Evolutionary conservation across 2,113 vertebrate genomes (phyloP).

Genomic region (Paraplagusia blochii): DNA sequence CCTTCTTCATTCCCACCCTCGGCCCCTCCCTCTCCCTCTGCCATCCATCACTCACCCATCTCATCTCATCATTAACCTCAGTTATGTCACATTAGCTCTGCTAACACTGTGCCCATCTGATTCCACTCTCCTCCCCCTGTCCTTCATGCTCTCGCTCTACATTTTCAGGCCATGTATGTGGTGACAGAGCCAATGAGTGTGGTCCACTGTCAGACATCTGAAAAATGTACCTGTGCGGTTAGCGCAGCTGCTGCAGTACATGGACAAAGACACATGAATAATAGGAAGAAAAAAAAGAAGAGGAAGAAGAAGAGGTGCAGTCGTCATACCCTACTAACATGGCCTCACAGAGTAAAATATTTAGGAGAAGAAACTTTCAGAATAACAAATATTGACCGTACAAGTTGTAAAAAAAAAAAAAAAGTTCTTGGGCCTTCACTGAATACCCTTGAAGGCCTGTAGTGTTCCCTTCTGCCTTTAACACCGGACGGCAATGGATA

Average conservation of each 20-base stretch:
- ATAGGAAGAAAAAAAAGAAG: too few species aligned
- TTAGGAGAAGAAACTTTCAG: too few species aligned
- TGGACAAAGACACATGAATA: too few species aligned
- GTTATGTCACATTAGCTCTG: constrained; percentile 4
- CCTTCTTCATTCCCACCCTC: background rate
- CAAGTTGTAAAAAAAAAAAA: too few species aligned
- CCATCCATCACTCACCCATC: constrained; percentile 23
- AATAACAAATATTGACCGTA: too few species aligned
- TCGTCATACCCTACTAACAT: too few species aligned
- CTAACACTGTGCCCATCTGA: constrained; percentile 28
- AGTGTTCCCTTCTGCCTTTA: too few species aligned
- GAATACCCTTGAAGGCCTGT: too few species aligned
- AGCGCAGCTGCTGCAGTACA: constrained; percentile 34
- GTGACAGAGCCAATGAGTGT: constrained; percentile 66
- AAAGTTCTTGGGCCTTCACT: too few species aligned
- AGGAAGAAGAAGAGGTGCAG: background rate
- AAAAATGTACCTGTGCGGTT: constrained; percentile 68
- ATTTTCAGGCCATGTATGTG: constrained; percentile 51
- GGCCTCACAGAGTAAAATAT: too few species aligned
- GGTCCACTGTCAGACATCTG: constrained; percentile 59
- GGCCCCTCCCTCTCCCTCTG: constrained; percentile 1
- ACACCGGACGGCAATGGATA: too few species aligned
- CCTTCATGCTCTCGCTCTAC: constrained; percentile 13
- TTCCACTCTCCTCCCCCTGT: constrained; percentile 4
- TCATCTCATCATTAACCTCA: constrained; percentile 23